Evolutionary conservation across 2,888 invertebrate genomes (phyloP).

Genomic region (Macrosoma leucophasiata): DNA sequence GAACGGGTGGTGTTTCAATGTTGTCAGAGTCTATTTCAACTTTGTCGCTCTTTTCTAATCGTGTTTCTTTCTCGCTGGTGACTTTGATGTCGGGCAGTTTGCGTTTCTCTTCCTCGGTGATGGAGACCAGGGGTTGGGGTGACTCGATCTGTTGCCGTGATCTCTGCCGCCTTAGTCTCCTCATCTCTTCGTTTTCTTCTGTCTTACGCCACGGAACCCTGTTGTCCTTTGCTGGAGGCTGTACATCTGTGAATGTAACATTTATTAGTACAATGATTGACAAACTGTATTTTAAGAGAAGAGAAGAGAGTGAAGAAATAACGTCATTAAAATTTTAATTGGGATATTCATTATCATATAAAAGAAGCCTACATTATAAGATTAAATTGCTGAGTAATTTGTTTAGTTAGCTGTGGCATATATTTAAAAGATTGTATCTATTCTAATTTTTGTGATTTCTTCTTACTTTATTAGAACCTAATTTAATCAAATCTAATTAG

Average conservation of each 20-base stretch:
- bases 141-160: conserved; percentile 67
- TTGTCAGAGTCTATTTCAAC: conserved; percentile 93
- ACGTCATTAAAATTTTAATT: too few relatives aligned
- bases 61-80: conserved; percentile 39
- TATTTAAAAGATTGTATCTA: too few relatives aligned
- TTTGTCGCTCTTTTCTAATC: conserved; percentile 69
- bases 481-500: too few relatives aligned
- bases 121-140: conserved; percentile 68
- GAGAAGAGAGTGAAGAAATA: too few relatives aligned
- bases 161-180: conserved; percentile 75
- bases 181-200: conserved; percentile 79
- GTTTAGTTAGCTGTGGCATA: too few relatives aligned
- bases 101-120: conserved; percentile 78
- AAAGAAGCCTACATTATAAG: too few relatives aligned
- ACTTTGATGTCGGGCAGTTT: conserved; percentile 68
- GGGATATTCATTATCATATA: too few relatives aligned
- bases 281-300: not conserved
- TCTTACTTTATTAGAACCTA: too few relatives aligned
- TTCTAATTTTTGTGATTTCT: too few relatives aligned
- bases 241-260: too few relatives aligned
- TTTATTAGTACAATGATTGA: too few relatives aligned
- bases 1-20: conserved; percentile 91
- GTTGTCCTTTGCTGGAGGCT: conserved; percentile 83
- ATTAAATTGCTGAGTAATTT: too few relatives aligned
- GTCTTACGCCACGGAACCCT: conserved; percentile 86